phyloP scores from a whole-genome alignment of 2,113 vertebrate species.

The Ciconia boyciana region DNA sequence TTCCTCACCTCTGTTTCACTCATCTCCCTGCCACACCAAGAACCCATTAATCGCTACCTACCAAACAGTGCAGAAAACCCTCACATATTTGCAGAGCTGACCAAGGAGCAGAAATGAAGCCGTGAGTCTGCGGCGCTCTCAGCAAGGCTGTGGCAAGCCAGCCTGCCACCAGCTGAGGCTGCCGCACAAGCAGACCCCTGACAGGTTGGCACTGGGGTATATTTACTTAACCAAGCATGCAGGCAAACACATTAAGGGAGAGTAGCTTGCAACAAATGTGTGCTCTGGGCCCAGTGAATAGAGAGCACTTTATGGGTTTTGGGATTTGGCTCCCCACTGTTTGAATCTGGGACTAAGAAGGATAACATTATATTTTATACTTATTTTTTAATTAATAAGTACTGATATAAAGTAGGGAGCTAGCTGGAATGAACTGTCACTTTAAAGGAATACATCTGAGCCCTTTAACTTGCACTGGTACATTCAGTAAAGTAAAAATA shows the following conservation, averaged over 20 bases:
- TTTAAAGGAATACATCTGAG: constrained; percentile 48
- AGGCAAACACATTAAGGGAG: neutral
- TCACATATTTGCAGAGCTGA: neutral
- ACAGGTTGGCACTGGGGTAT: neutral
- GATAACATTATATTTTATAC: neutral
- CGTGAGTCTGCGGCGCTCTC: fast-evolving
- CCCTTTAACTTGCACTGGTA: constrained; percentile 39
- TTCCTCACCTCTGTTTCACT: neutral
- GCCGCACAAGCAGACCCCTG: neutral
- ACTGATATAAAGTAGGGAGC: neutral
- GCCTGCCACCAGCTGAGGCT: neutral
- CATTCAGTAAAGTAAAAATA: constrained; percentile 48
- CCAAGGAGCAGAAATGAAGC: neutral
- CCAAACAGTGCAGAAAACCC: neutral
- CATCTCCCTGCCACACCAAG: neutral
- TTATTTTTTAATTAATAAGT: neutral
- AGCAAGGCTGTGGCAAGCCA: neutral
- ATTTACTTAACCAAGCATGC: fast-evolving
- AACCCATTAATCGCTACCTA: neutral
- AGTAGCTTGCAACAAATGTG: fast-evolving
- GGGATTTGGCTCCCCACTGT: neutral
- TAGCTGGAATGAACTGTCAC: constrained; percentile 30
- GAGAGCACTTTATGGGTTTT: neutral
- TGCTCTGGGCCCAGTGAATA: neutral
- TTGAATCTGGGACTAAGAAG: neutral